Evolutionary conservation across 2,888 invertebrate species (phyloP).

Genomic region (Antitype chi): DNA sequence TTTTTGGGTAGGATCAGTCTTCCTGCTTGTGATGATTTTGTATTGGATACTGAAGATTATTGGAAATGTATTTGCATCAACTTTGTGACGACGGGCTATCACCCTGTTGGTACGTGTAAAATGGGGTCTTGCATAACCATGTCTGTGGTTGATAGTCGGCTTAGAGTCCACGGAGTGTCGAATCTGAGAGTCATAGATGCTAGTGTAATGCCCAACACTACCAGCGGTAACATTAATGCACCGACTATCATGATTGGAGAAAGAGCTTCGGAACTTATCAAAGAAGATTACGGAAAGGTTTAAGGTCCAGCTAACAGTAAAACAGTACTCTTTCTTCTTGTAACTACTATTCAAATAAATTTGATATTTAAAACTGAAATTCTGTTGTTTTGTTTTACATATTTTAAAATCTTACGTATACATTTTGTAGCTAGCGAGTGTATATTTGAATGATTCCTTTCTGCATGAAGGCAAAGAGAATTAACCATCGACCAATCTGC

Average conservation of each 20-base stretch:
- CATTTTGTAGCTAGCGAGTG: too few relatives aligned
- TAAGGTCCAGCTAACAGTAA: not conserved
- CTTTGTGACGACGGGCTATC: conserved; percentile 87
- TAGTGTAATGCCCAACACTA: conserved; percentile 91
- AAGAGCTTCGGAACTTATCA: conserved; percentile 90
- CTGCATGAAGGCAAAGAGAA: not conserved
- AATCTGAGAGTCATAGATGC: conserved; percentile 91
- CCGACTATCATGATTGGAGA: conserved; percentile 91
- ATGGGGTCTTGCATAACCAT: conserved; percentile 87
- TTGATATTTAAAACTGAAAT: not conserved
- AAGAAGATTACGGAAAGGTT: conserved; percentile 59
- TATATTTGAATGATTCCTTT: not conserved
- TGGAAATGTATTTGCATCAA: conserved; percentile 47
- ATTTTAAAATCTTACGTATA: not conserved
- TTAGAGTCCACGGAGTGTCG: conserved; percentile 87
- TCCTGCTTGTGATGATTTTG: conserved; percentile 43
- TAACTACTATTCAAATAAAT: not conserved
- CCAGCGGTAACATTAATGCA: conserved; percentile 91
- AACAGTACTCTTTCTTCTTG: not conserved
- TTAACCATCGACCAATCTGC: not conserved
- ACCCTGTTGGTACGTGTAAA: conserved; percentile 91
- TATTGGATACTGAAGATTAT: conserved; percentile 59
- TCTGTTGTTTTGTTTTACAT: not conserved
- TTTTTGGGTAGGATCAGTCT: conserved; percentile 7
- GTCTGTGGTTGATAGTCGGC: conserved; percentile 84